phyloP scores from a whole-genome alignment of 2,113 vertebrate species.

The Hippocampus abdominalis region DNA sequence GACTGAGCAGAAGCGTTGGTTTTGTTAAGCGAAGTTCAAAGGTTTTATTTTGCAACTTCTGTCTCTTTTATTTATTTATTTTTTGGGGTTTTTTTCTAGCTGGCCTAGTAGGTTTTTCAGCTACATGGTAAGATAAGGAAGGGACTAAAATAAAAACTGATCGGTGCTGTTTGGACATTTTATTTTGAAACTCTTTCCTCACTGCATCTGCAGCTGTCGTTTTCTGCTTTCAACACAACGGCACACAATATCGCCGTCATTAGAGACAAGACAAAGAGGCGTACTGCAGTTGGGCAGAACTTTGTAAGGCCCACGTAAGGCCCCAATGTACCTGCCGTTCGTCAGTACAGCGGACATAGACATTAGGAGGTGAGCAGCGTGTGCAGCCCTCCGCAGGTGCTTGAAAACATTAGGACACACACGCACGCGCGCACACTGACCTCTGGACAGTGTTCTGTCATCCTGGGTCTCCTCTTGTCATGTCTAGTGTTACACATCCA shows the following conservation, averaged over 20 bases:
- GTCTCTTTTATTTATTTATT: neutral
- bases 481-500: constrained; percentile 69
- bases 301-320: constrained; percentile 13
- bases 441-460: constrained; percentile 66
- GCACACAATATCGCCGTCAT: no score
- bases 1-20: neutral
- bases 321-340: constrained; percentile 5
- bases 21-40: neutral
- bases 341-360: constrained; percentile 18
- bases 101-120: no score
- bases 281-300: constrained; percentile 7
- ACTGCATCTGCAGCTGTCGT: no score
- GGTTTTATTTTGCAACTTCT: neutral
- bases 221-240: no score
- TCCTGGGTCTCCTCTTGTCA: constrained; percentile 66
- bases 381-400: constrained; percentile 43
- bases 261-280: neutral
- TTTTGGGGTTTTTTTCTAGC: neutral
- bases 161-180: no score
- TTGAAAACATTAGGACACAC: constrained; percentile 49
- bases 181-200: no score
- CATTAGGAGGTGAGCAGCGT: constrained; percentile 34
- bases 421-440: constrained; percentile 36
- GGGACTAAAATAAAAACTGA: no score
- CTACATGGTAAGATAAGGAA: no score